A percentile compares a stretch with the other conserved stretches of the same genome.
These are phyloP conservation scores for Ylistrum balloti DNA, from an alignment of 1,140 invertebrate genomes.

Conservation along the genomic window DNA sequence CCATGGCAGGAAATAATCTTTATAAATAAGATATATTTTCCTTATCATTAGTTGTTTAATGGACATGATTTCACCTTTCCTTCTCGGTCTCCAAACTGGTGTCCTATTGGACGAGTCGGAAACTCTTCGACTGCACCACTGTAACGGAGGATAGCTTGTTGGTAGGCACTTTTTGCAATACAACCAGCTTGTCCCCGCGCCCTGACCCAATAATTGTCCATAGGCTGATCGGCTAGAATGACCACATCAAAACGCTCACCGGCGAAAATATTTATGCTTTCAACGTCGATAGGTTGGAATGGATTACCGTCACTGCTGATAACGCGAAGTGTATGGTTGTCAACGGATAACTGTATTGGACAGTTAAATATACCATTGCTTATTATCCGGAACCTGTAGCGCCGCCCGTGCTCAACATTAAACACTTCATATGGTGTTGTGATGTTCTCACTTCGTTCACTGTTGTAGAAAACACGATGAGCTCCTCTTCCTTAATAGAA, in stretches of 20 bases:
- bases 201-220: slow-evolving; percentile 92
- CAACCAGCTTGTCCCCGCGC: slow-evolving; percentile 91
- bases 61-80: slow-evolving; percentile 67
- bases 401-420: slow-evolving; percentile 70
- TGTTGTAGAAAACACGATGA: slow-evolving; percentile 34
- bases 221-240: slow-evolving; percentile 87
- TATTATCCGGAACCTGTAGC: slow-evolving; percentile 92
- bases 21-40: no score
- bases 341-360: slow-evolving; percentile 84
- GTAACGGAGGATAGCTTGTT: slow-evolving; percentile 85
- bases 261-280: slow-evolving; percentile 67
- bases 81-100: slow-evolving; percentile 83
- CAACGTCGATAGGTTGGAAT: slow-evolving; percentile 61
- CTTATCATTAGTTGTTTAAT: no score
- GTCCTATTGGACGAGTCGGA: slow-evolving; percentile 86
- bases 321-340: slow-evolving; percentile 68
- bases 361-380: slow-evolving; percentile 92
- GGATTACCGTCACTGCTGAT: slow-evolving; percentile 70
- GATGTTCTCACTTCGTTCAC: slow-evolving; percentile 34
- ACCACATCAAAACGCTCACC: slow-evolving; percentile 88
- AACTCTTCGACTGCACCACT: slow-evolving; percentile 54
- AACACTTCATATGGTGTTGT: slow-evolving; percentile 67
- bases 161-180: slow-evolving; percentile 88
- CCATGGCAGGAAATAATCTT: no score
- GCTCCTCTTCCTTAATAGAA: slow-evolving; percentile 53